A percentile compares a stretch with the other conserved stretches of the same genome.
Evolutionary conservation across 1,140 invertebrate genomes (phyloP).

Genomic region (Vollenhovia emeryi): DNA sequence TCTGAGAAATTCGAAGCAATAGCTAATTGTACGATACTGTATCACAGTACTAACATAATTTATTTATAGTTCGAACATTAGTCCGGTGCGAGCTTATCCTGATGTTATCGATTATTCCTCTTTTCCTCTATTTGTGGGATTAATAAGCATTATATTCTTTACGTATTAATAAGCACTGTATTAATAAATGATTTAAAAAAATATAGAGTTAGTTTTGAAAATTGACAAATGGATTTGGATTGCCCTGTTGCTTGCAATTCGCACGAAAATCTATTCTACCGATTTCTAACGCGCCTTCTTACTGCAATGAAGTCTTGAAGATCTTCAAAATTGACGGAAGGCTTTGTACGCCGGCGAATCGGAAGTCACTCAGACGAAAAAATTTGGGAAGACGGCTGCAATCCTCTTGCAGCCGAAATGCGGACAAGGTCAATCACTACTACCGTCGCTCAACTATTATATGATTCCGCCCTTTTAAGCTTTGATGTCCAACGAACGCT

Average conservation of each 20-base stretch:
- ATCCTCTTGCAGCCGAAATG: constrained; percentile 2
- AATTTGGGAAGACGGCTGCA: constrained; percentile 8
- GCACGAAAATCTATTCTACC: not conserved
- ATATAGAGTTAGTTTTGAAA: not conserved
- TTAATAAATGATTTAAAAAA: not conserved
- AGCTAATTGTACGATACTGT: not conserved
- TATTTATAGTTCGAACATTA: not conserved
- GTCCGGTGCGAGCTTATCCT: not conserved
- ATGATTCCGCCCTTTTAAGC: constrained; percentile 58
- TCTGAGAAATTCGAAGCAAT: not conserved
- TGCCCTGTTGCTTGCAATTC: not conserved
- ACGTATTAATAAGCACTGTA: no score
- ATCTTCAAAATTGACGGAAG: not conserved
- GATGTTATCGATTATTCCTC: not conserved
- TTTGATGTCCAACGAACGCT: constrained; percentile 53
- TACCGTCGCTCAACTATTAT: constrained; percentile 16
- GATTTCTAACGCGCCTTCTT: not conserved
- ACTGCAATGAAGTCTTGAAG: no score
- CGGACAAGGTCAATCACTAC: constrained; percentile 56
- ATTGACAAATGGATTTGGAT: not conserved
- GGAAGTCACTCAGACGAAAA: constrained; percentile 16
- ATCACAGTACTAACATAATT: not conserved
- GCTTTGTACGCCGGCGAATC: not conserved
- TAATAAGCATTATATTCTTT: not conserved
- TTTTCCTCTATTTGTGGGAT: not conserved